A percentile compares a stretch with the other conserved stretches of the same genome.
phyloP scores from a whole-genome alignment of 2,113 vertebrate species.

The Pleuronectes platessa region DNA sequence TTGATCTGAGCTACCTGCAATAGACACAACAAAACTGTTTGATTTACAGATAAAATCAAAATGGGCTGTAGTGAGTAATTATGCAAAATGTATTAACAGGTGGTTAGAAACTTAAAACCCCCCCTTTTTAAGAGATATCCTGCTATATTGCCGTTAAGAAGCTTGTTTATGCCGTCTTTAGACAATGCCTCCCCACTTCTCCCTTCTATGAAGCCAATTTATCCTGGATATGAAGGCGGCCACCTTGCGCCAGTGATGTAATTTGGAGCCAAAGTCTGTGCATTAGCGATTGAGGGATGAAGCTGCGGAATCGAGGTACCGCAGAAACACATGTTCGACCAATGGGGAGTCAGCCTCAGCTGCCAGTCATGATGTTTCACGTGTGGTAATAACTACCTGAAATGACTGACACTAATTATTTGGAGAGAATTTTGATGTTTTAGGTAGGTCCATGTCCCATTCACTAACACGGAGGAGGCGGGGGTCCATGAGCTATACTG shows the following conservation, averaged over 20 bases:
- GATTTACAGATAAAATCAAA: constrained; percentile 21
- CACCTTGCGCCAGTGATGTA: too few relatives aligned
- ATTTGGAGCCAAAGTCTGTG: too few relatives aligned
- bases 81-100: constrained; percentile 61
- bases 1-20: constrained; percentile 3
- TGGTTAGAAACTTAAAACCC: constrained; percentile 58
- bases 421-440: background rate
- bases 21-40: constrained; percentile 26
- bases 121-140: background rate
- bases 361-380: too few relatives aligned
- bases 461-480: background rate
- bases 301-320: too few relatives aligned
- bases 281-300: too few relatives aligned
- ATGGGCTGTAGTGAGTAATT: constrained; percentile 50
- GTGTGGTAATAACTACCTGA: too few relatives aligned
- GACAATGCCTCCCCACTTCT: too few relatives aligned
- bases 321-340: too few relatives aligned
- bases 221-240: too few relatives aligned
- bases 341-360: too few relatives aligned
- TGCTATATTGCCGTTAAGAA: background rate
- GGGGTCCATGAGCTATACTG: background rate
- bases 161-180: background rate
- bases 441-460: background rate
- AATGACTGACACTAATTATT: background rate
- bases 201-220: too few relatives aligned